Evolutionary conservation across 2,888 invertebrate genomes (phyloP), one percentile per base, ranked within the genome.

Genomic region (Yponomeuta cagnagella): DNA sequence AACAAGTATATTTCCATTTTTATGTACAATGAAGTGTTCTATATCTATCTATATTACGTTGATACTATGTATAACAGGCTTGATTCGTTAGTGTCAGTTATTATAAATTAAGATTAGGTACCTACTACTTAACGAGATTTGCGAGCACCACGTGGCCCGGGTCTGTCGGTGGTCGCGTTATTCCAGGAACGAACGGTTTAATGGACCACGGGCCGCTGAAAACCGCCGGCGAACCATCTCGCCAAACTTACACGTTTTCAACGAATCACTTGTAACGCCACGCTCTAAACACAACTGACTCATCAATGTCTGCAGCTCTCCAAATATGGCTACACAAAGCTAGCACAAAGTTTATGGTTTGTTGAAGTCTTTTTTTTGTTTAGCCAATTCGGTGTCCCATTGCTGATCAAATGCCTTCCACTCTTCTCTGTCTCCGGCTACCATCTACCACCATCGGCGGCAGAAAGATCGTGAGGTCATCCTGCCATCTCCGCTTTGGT

Each of bases 201-300:
- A 90, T 90, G 79, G 88, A 85, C 84, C 83, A 88, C 81, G 89
- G 87, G 80, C 88, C 82, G 88, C 83, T 90, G 90, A 88, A 87
- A 90, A 83, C 85, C 80, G 85, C 83, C 84, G 84, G 84, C 86
- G 84, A 78, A 79, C 81, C 77, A 77, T 78, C 82, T 79, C 76
- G 78, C 81, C 75, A 80, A 82, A 81, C 78, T 80, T 76, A 73
- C 74, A 77, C 75, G 80, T 79, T 72, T 69, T 67, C 71, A 70
- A 74, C 43, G 33, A 33, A 37, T 63, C n/a, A 37, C n/a, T 63
- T 23, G 43, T 43, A 43, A 43, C 8, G 43, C 43, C 31, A 10
- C 30, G 31, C 33, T 30, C 63, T 9, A 37, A 63, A 70, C 52
- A 68, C 48, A 75, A 75, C 72, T 78, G 76, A 74, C 52, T 58